phyloP scores from a whole-genome alignment of 2,113 vertebrate species.

The Catharus bicknelli region DNA sequence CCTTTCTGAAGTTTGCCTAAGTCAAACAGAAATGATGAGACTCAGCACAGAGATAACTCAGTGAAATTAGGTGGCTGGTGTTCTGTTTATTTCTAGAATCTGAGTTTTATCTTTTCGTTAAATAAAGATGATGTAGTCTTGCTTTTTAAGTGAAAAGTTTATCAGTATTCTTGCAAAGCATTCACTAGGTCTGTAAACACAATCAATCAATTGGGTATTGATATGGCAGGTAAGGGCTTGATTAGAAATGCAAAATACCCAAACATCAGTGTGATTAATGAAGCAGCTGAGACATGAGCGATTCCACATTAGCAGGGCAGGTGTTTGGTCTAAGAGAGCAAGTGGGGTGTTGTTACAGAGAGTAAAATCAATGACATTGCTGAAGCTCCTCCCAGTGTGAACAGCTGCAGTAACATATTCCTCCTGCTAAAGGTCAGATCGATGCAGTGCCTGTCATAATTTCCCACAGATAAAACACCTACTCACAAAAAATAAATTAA shows the following conservation, averaged over 20 bases:
- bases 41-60: neutral
- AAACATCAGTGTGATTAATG: neutral
- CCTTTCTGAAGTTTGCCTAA: neutral
- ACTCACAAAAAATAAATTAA: neutral
- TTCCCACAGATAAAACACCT: neutral
- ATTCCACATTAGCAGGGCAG: neutral
- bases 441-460: neutral
- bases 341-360: neutral
- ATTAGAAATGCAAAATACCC: conserved; percentile 23
- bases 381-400: neutral
- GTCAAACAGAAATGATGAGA: neutral
- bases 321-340: neutral
- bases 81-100: neutral
- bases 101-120: neutral
- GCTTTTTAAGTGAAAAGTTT: neutral
- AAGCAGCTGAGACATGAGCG: neutral
- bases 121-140: neutral
- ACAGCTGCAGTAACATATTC: neutral
- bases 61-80: neutral
- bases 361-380: neutral
- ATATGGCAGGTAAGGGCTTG: neutral
- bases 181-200: neutral
- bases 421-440: neutral
- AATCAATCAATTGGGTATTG: neutral
- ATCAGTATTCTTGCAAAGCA: neutral